Base-by-base conservation (phyloP, 2,888 invertebrate species). In the Ctena decussata region DNA sequence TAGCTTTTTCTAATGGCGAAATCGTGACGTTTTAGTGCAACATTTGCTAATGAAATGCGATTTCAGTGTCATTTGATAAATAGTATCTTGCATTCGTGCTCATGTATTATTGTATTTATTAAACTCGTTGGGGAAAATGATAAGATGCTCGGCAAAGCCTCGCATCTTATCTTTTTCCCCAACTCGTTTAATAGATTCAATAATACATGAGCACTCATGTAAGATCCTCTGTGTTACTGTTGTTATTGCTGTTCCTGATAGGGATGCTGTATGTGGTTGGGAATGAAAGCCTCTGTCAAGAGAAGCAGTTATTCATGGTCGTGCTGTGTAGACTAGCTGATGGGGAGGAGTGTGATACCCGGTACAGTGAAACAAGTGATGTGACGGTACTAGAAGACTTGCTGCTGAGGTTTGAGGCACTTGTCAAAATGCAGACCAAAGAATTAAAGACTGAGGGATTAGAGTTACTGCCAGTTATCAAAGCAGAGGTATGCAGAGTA, bases 381-480 rank as follows among this genome's bases (percentile, higher is more conserved):
- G 39, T 83, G 1, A 89, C 91, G 0, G 88, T 87, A n/a, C 72
- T 91, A 37, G 89, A 91, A 49, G 85, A 87, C 60, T 77, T 85
- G 53, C 60, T 89, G 6, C 24, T 79, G 0, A 70, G 74, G 32
- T 87, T 89, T 41, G 30, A 75, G 27, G 65, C 35, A 12, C 81
- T 90, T 18, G 73, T 85, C 60, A 39, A 72, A n/a, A 24, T 65
- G 8, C 75, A 84, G 72, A 39, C 74, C 11, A 39, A 81, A 2
- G 41, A 77, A 1, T 72, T 84, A n/a, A 27, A 37, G n/a, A 27
- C 80, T 0, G 82, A 82, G 27, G 85, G 85, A 21, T 21, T 46
- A 8, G 44, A 60, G 8, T 37, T 80, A 0, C n/a, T 69, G 21
- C 41, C 72, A 21, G 53, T 80, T 15, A 76, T 85, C 35, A 85